phyloP scores from a whole-genome alignment of 1,140 invertebrate genomes.

The Protaetia brevitarsis region DNA sequence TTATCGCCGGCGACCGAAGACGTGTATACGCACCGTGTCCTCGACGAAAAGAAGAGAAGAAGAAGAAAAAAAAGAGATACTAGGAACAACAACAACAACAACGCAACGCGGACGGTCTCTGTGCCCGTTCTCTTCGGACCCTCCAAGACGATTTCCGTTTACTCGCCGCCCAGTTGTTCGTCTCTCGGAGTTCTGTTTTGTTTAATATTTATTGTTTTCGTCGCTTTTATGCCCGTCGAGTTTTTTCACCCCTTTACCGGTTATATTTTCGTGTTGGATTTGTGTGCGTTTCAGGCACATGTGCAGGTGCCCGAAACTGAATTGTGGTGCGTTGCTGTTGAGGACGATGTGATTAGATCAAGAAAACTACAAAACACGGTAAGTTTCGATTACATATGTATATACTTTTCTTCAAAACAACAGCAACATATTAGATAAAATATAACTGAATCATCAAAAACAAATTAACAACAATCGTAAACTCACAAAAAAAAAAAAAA shows the following conservation, averaged over 20 bases:
- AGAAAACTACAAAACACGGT: constrained; percentile 14
- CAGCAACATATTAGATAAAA: too few species aligned
- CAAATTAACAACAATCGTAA: too few species aligned
- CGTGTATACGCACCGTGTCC: too few species aligned
- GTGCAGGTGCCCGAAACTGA: background rate
- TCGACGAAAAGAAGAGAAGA: background rate
- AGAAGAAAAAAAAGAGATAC: background rate
- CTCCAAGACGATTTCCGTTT: constrained; percentile 6
- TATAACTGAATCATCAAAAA: too few species aligned
- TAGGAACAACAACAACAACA: background rate
- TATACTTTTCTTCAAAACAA: too few species aligned
- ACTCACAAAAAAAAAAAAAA: too few species aligned
- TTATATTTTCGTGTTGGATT: background rate
- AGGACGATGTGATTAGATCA: constrained; percentile 17
- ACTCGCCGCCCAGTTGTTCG: background rate
- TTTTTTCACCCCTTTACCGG: background rate
- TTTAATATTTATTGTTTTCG: constrained; percentile 9
- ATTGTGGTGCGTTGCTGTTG: background rate
- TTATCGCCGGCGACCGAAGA: background rate
- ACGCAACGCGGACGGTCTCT: background rate
- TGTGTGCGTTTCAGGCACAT: background rate
- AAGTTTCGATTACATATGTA: too few species aligned
- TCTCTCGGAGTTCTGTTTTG: constrained; percentile 4
- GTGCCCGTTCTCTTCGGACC: background rate
- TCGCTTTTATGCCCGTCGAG: background rate